Conservation (phyloP, 2,113 vertebrate genomes). For the Zootoca vivipara region DNA sequence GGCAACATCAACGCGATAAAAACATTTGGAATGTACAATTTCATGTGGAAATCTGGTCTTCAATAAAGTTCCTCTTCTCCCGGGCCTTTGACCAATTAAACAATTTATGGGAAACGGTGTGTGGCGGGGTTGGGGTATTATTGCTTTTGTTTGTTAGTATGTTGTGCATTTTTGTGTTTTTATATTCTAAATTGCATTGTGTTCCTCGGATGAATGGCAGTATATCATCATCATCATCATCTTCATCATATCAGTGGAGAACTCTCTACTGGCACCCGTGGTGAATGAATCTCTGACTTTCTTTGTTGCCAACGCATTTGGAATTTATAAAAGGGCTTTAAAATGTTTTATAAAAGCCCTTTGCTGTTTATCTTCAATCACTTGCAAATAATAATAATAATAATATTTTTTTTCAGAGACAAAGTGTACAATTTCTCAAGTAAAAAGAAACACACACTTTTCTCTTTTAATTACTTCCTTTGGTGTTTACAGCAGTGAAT, state of each 20-base stretch:
- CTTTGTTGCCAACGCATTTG: constrained; percentile 15
- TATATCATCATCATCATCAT: no score
- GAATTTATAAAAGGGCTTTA: constrained; percentile 36
- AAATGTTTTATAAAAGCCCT: constrained; percentile 24
- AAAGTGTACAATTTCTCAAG: background rate
- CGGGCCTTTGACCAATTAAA: no score
- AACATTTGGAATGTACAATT: background rate
- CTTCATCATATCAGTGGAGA: background rate
- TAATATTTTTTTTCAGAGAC: background rate
- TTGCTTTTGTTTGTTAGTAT: no score
- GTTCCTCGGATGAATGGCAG: no score
- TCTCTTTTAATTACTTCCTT: constrained; percentile 51
- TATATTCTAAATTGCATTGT: no score
- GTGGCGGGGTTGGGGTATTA: no score
- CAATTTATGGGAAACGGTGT: no score
- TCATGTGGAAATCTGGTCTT: background rate
- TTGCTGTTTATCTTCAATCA: constrained; percentile 8
- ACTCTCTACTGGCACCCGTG: background rate
- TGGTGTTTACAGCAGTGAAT: constrained; percentile 31
- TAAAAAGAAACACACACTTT: constrained; percentile 17
- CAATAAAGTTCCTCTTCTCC: background rate
- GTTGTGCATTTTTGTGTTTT: no score
- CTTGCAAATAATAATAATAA: constrained; percentile 23
- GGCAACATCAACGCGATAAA: no score
- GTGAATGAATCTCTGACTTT: background rate